A percentile compares a stretch with the other conserved stretches of the same genome.
Evolutionary conservation across 2,888 invertebrate genomes (phyloP).

Genomic region (Orchestes rusci): DNA sequence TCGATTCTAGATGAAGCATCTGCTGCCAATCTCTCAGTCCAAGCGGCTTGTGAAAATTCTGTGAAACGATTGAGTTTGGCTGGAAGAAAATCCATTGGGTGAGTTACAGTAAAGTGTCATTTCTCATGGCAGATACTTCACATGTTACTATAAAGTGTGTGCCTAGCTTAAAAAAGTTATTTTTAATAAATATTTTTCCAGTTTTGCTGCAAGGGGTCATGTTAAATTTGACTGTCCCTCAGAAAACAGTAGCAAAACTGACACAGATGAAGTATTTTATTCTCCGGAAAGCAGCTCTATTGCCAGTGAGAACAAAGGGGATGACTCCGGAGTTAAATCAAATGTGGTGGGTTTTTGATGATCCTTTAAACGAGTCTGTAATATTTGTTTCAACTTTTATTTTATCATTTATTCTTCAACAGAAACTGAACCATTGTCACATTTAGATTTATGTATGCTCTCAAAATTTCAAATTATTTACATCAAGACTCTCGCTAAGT

Average conservation of each 20-base stretch:
- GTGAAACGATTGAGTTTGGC: slow-evolving; percentile 25
- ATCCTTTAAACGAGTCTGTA: no score
- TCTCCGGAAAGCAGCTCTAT: slow-evolving; percentile 27
- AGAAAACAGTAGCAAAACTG: slow-evolving; percentile 9
- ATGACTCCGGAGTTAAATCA: not conserved
- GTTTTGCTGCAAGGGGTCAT: no score
- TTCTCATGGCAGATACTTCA: slow-evolving; percentile 21
- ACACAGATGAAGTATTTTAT: slow-evolving; percentile 30
- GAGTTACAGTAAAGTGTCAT: no score
- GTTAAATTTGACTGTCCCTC: slow-evolving; percentile 20
- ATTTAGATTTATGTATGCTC: not conserved
- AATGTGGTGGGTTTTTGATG: no score
- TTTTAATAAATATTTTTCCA: no score
- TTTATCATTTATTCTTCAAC: no score
- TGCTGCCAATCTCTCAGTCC: slow-evolving; percentile 8
- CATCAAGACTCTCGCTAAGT: no score
- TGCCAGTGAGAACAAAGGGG: slow-evolving; percentile 17
- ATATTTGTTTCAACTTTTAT: no score
- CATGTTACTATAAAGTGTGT: not conserved
- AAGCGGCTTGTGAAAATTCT: slow-evolving; percentile 14
- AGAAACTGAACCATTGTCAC: no score
- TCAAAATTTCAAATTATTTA: no score
- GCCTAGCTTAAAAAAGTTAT: no score
- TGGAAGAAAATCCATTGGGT: slow-evolving; percentile 31
- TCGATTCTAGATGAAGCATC: not conserved